Evolutionary conservation across 2,797 vertebrate genomes (phyloP).

Genomic region (Danio kyathit): DNA sequence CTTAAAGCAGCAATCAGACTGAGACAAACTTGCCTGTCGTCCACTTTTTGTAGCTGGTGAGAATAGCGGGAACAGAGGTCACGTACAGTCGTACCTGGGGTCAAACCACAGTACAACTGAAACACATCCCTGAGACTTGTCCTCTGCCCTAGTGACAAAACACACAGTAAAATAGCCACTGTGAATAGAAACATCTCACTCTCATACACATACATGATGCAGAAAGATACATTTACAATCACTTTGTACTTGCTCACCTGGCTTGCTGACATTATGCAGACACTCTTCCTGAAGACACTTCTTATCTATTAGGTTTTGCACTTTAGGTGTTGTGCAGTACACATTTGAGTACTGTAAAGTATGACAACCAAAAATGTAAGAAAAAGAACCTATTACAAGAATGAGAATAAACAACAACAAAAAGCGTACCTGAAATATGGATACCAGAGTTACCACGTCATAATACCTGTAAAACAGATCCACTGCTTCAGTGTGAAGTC

Average conservation of each 20-base stretch:
- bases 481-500: background rate
- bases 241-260: slow-evolving; percentile 78
- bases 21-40: slow-evolving; percentile 84
- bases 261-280: slow-evolving; percentile 90
- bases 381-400: background rate
- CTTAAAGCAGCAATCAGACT: background rate
- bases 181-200: background rate
- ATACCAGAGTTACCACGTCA: slow-evolving; percentile 92
- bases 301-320: slow-evolving; percentile 95
- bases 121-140: slow-evolving; percentile 93
- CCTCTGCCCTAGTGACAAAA: slow-evolving; percentile 83
- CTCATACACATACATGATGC: background rate
- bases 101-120: slow-evolving; percentile 96
- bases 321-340: slow-evolving; percentile 95
- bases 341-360: slow-evolving; percentile 93
- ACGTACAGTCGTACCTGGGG: slow-evolving; percentile 94
- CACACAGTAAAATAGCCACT: background rate
- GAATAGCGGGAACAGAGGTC: slow-evolving; percentile 96
- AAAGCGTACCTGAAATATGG: slow-evolving; percentile 91
- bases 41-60: slow-evolving; percentile 92
- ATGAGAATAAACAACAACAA: background rate
- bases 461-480: slow-evolving; percentile 87
- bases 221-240: background rate
- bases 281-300: slow-evolving; percentile 96
- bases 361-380: slow-evolving; percentile 32